These are phyloP conservation scores for Diaphora mendica DNA, from an alignment of 2,888 invertebrate species.

Conservation along the genomic window DNA sequence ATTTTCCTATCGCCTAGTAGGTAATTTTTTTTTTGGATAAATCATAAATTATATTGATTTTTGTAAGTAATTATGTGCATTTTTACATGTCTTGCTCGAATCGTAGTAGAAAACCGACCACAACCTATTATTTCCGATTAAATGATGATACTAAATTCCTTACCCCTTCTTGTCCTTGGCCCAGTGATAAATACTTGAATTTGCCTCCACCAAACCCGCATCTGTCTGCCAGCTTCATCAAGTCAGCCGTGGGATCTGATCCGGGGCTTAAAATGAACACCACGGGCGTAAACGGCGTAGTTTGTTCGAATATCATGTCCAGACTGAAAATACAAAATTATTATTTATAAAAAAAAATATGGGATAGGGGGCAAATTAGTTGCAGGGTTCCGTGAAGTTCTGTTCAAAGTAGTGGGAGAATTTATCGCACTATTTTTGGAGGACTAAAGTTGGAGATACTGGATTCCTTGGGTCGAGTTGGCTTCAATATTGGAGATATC, in stretches of 20 bases:
- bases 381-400: neutral
- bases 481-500: neutral
- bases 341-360: too few relatives aligned
- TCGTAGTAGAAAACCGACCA: too few relatives aligned
- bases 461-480: neutral
- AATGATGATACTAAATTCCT: slow-evolving; percentile 40
- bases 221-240: slow-evolving; percentile 92
- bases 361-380: neutral
- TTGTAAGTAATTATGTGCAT: too few relatives aligned
- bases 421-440: neutral
- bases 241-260: slow-evolving; percentile 95
- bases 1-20: too few relatives aligned
- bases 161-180: slow-evolving; percentile 97
- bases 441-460: neutral
- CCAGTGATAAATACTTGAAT: slow-evolving; percentile 95
- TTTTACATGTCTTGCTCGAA: too few relatives aligned
- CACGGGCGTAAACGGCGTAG: slow-evolving; percentile 93
- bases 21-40: too few relatives aligned
- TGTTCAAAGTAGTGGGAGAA: too few relatives aligned
- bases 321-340: slow-evolving; percentile 85
- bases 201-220: slow-evolving; percentile 90
- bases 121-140: too few relatives aligned
- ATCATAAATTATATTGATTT: too few relatives aligned
- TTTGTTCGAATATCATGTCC: slow-evolving; percentile 94
- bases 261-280: slow-evolving; percentile 98